Evolutionary conservation across 2,888 invertebrate genomes (phyloP).

Genomic region (Ceraclea dissimilis): DNA sequence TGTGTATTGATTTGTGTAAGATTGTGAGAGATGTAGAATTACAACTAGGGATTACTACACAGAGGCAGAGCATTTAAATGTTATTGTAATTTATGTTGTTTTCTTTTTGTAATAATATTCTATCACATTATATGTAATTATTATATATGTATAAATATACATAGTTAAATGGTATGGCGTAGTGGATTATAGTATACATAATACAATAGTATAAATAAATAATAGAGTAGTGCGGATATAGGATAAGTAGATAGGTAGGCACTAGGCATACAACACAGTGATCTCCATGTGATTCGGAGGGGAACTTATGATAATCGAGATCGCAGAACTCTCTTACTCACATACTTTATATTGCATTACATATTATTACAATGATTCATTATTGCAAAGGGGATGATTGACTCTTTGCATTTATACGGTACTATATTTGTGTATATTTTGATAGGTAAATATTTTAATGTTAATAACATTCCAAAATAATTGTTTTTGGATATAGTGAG

Average conservation of each 20-base stretch:
- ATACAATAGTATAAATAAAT: no score
- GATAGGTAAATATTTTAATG: slow-evolving; percentile 21
- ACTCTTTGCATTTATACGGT: not conserved
- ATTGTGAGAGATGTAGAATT: not conserved
- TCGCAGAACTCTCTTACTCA: not conserved
- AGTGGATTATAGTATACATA: no score
- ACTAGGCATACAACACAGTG: not conserved
- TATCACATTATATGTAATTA: no score
- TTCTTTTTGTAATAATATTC: not conserved
- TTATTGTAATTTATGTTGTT: slow-evolving; percentile 2
- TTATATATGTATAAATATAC: not conserved
- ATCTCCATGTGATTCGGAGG: not conserved
- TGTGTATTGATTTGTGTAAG: not conserved
- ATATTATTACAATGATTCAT: not conserved
- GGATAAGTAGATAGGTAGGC: no score
- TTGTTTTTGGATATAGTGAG: slow-evolving; percentile 18
- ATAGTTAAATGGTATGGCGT: not conserved
- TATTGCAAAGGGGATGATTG: no score
- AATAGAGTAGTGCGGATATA: no score
- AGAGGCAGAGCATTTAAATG: not conserved
- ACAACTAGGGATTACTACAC: no score
- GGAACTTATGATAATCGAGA: not conserved
- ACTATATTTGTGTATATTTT: slow-evolving; percentile 1
- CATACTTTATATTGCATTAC: not conserved
- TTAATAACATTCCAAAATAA: slow-evolving; percentile 24